Percentiles rank a stretch among this genome's conserved stretches.
These are phyloP conservation scores for Clinocottus analis DNA, from an alignment of 2,113 vertebrate species.

Conservation along the genomic window DNA sequence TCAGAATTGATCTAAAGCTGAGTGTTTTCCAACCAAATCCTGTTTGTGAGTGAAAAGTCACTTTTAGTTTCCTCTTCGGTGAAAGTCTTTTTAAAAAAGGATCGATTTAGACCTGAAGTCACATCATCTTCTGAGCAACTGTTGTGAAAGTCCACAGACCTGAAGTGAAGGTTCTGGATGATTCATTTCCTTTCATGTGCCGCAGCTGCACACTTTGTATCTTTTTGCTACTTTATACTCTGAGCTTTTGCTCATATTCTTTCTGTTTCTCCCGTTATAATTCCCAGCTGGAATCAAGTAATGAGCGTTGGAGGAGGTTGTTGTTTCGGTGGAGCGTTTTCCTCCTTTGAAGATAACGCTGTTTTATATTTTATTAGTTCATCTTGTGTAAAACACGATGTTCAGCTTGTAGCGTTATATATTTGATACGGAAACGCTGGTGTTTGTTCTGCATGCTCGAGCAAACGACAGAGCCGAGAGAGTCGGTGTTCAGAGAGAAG, in stretches of 20 bases:
- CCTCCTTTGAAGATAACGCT: not conserved
- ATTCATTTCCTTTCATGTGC: not conserved
- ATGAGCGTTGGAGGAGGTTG: not conserved
- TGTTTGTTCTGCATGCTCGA: not conserved
- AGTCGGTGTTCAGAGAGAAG: no score
- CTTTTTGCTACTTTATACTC: not conserved
- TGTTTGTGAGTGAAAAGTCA: not conserved
- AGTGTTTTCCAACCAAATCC: not conserved
- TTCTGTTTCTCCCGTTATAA: not conserved
- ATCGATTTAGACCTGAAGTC: not conserved
- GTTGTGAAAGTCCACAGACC: not conserved
- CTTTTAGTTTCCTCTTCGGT: not conserved
- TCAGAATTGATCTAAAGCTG: not conserved
- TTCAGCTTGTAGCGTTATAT: not conserved
- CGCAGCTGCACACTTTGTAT: not conserved
- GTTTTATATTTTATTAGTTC: not conserved
- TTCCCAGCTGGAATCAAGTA: not conserved
- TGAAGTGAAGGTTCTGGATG: not conserved
- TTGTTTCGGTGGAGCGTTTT: not conserved
- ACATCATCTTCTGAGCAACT: not conserved
- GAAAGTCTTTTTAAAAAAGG: not conserved
- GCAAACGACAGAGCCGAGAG: no score
- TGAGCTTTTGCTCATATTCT: not conserved
- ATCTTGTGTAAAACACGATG: not conserved
- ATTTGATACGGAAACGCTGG: not conserved